phyloP scores from a whole-genome alignment of 2,113 vertebrate genomes.

The Anas platyrhynchos region DNA sequence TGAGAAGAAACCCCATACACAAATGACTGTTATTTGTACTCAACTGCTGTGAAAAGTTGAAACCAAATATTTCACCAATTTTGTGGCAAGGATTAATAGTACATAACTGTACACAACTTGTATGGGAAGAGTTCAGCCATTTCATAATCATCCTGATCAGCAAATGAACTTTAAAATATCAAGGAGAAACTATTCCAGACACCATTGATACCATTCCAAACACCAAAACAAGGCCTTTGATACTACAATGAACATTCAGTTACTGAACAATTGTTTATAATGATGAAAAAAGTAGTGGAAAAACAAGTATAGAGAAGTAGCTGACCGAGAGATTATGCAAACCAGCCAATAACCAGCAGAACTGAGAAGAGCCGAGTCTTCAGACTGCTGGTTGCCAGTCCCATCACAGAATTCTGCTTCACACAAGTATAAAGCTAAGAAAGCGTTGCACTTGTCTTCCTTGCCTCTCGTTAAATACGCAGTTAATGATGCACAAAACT shows the following conservation, averaged over 20 bases:
- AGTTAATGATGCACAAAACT: background rate
- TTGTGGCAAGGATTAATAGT: background rate
- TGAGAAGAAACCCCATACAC: background rate
- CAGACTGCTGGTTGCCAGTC: background rate
- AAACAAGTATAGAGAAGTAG: background rate
- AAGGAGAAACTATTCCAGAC: background rate
- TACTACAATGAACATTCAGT: background rate
- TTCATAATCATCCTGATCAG: background rate
- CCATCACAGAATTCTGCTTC: background rate
- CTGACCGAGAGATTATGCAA: background rate
- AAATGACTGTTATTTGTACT: background rate
- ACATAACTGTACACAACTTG: background rate
- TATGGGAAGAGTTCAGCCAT: background rate
- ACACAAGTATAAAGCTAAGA: background rate
- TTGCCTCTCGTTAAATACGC: background rate
- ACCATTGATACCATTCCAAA: background rate
- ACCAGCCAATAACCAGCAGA: background rate
- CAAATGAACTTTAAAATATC: background rate
- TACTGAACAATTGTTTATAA: background rate
- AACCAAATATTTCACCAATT: background rate
- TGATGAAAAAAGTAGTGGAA: background rate
- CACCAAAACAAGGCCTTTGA: background rate
- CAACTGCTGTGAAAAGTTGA: background rate
- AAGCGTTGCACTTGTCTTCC: rapidly evolving
- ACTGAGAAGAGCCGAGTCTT: background rate